Evolutionary conservation across 1,140 invertebrate genomes (phyloP), one percentile per base, ranked within the genome.

Genomic region (Papilio helenus): DNA sequence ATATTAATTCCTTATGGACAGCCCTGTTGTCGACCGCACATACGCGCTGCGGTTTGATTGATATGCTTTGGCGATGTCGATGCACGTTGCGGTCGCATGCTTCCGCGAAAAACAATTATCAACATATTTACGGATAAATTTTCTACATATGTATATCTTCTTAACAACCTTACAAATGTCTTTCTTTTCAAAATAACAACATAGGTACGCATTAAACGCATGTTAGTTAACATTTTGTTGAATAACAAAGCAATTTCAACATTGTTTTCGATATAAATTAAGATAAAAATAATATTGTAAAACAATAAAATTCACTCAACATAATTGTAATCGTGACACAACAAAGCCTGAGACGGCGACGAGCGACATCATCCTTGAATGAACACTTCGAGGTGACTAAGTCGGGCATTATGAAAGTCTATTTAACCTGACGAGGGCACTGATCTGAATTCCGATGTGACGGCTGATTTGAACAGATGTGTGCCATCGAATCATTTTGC

Each of bases 301-400:
- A 55, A 55, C 18, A 55, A 55, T n/a, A 55, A 55, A 7, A 68
- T 68, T 34, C 12, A 29, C 16, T 29, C 61, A 20, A 72, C 44
- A 44, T 44, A 72, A 72, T 4, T 44, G 10, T 72, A 10, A n/a
- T 72, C 68, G 26, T 34, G 34, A 39, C n/a, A n/a, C 29, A 42
- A 20, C 44, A 49, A n/a, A 74, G 82, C 55, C 79, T 79, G 80
- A 81, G 81, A 80, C 81, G 58, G 80, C 80, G 76, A 72, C 78
- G 80, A 26, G 65, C 79, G 58, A 82, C 79, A 72, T 91, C 89
- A 91, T 89, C 90, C 85, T 87, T 88, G 84, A 88, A 89, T 89
- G 85, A 82, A 79, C 81, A 81, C 78, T 79, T 79, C 79, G 81
- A 86, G 83, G 82, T 85, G 84, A 87, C 85, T 89, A 89, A 89